Evolutionary conservation across 2,113 vertebrate genomes (phyloP), one percentile per base, ranked within the genome.

Genomic region (Otocyon megalotis): DNA sequence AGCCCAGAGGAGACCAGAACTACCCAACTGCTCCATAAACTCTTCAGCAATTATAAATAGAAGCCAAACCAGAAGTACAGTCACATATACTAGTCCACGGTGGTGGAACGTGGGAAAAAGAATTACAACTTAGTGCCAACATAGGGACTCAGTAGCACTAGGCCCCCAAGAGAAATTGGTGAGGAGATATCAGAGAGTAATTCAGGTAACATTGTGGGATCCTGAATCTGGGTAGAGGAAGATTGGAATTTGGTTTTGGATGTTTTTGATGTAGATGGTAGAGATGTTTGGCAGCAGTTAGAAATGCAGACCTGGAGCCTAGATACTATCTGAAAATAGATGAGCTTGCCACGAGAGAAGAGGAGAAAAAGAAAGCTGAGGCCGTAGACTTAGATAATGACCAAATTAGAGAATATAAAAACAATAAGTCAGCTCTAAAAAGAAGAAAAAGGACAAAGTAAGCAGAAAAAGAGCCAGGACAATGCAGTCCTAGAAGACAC

Each of bases 391-490:
- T 82, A 19, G 30, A 50, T 72, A 79, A 69, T 12, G 24, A 48
- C 14, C 35, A 93, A 79, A 83, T 60, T 88, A 85, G 50, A 93
- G 35, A 74, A 74, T 28, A 93, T 62, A 35, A 69, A 88, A 88
- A 91, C 85, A 22, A 85, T 24, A 48, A 77, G 9, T 7, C 37
- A 28, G 13, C 56, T 91, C 35, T n/a, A 60, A 60, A 82, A 50
- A 74, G 54, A 50, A 87, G 9, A 24, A 60, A 94, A 62, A 87
- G 17, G 43, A 87, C 58, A 88, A 84, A 93, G 24, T 79, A 84
- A 53, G 88, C 11, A 65, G 22, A 85, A 94, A 86, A 95, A 90
- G 74, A 88, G 50, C 30, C 30, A 43, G 8, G 60, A 76, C 14
- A 80, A 10, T 9, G 8, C 8, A 50, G 16, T 95, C 54, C 26